phyloP scores from a whole-genome alignment of 1,140 invertebrate species.

The Eriosoma lanigerum region DNA sequence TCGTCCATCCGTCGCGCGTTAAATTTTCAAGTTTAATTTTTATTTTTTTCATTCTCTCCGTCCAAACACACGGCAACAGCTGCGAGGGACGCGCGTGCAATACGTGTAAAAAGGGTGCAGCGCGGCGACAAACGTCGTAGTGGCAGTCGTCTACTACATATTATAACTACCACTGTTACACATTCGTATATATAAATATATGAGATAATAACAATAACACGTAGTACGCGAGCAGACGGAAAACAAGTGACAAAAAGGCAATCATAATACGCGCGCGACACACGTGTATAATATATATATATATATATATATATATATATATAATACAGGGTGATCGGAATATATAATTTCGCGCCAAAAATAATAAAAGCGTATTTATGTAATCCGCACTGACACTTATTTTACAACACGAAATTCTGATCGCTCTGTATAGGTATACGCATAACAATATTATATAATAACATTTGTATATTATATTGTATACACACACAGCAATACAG shows the following conservation, averaged over 20 bases:
- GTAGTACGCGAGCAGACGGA: constrained; percentile 8
- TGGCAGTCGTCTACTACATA: constrained; percentile 14
- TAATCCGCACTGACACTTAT: no score
- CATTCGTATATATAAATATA: background rate
- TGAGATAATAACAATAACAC: constrained; percentile 35
- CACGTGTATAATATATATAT: background rate
- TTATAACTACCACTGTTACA: background rate
- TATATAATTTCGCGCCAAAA: no score
- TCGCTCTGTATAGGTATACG: background rate
- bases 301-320: no score
- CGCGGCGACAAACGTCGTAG: constrained; percentile 13
- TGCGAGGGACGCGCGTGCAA: constrained; percentile 31
- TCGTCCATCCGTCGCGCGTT: constrained; percentile 21
- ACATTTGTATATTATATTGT: no score
- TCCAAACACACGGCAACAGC: constrained; percentile 33
- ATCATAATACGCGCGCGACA: background rate
- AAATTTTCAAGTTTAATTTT: constrained; percentile 48
- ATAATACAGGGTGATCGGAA: no score
- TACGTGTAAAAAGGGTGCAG: constrained; percentile 32
- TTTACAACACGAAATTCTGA: no score
- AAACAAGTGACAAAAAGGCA: constrained; percentile 42
- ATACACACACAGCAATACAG: no score
- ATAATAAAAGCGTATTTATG: no score
- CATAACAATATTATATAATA: no score
- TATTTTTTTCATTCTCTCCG: background rate